Evolutionary conservation across 2,797 vertebrate genomes (phyloP).

Genomic region (Chromobotia macracanthus): DNA sequence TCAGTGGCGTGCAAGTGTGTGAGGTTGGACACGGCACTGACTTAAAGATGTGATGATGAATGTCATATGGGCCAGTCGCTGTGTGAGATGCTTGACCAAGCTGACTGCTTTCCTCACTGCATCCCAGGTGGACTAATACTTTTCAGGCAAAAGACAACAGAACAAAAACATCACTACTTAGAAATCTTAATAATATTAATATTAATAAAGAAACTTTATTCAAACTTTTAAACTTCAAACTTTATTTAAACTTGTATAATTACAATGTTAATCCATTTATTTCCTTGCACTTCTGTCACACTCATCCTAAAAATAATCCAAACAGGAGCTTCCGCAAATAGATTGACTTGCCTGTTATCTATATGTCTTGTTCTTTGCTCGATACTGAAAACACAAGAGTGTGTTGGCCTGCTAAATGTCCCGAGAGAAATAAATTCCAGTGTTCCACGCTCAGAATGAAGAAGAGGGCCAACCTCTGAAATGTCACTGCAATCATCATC

Average conservation of each 20-base stretch:
- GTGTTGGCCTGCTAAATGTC: conserved; percentile 64
- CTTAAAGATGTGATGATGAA: conserved; percentile 99
- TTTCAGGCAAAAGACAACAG: conserved; percentile 67
- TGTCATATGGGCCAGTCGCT: conserved; percentile 97
- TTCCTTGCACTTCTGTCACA: background rate
- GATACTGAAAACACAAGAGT: conserved; percentile 68
- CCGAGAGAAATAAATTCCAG: conserved; percentile 76
- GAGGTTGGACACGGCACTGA: conserved; percentile 92
- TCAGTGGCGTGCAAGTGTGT: conserved; percentile 96
- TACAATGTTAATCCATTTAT: background rate
- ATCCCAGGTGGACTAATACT: conserved; percentile 91
- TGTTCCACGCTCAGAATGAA: conserved; percentile 72
- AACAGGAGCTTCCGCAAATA: background rate
- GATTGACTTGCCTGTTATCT: background rate
- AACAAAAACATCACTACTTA: conserved; percentile 21
- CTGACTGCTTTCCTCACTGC: conserved; percentile 97
- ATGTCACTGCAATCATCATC: conserved; percentile 80
- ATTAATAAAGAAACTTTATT: no score
- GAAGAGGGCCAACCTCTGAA: conserved; percentile 78
- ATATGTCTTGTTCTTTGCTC: conserved; percentile 37
- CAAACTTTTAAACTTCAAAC: no score
- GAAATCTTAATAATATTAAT: background rate
- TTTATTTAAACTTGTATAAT: background rate
- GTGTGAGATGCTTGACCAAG: conserved; percentile 93
- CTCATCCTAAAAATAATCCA: background rate